Conservation (phyloP, 2,888 invertebrate species). For the Dynastes tityus region DNA sequence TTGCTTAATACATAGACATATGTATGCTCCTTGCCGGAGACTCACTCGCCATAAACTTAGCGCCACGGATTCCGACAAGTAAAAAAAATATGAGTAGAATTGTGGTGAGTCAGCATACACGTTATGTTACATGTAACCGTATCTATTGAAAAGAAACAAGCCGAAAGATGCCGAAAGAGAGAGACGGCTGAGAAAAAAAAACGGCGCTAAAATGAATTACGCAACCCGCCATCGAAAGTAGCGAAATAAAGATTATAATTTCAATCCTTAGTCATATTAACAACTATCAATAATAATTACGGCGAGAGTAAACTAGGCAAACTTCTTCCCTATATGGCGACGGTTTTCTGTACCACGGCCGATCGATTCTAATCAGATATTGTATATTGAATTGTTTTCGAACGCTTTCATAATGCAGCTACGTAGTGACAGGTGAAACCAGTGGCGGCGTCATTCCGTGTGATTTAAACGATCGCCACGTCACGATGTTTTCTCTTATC, state of each 20-base stretch:
- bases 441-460: constrained; percentile 52
- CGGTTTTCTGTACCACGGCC: constrained; percentile 67
- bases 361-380: constrained; percentile 61
- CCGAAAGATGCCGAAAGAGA: constrained; percentile 17
- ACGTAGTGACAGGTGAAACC: constrained; percentile 60
- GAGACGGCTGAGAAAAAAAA: constrained; percentile 33
- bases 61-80: constrained; percentile 34
- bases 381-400: constrained; percentile 61
- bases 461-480: constrained; percentile 54
- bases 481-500: constrained; percentile 34
- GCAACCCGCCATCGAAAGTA: constrained; percentile 52
- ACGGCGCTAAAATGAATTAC: constrained; percentile 53
- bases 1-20: constrained; percentile 45
- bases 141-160: constrained; percentile 13
- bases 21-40: constrained; percentile 20
- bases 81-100: constrained; percentile 36
- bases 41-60: constrained; percentile 31
- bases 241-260: constrained; percentile 54
- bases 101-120: constrained; percentile 47
- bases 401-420: constrained; percentile 58
- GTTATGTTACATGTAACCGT: background rate
- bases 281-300: constrained; percentile 61
- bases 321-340: constrained; percentile 67
- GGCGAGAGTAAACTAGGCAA: constrained; percentile 65
- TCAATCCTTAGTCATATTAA: constrained; percentile 55